These are phyloP conservation scores for Sitta europaea DNA, from an alignment of 2,113 vertebrate genomes.

Conservation along the genomic window DNA sequence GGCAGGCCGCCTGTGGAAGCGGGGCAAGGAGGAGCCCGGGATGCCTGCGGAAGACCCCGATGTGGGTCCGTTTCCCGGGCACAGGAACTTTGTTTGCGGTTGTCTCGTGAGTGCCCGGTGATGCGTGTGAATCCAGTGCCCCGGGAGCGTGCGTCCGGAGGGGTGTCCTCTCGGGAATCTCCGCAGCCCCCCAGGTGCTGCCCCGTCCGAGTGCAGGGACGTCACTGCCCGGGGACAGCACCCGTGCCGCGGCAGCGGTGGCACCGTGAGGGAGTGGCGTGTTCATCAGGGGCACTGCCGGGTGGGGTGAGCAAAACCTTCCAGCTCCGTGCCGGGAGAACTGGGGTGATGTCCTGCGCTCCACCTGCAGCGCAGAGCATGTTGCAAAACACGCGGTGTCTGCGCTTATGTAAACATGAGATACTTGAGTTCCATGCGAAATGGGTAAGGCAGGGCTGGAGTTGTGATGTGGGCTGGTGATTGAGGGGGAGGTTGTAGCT, in stretches of 20 bases:
- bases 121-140: fast-evolving
- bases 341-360: background rate
- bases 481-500: background rate
- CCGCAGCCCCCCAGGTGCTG: background rate
- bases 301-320: background rate
- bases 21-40: background rate
- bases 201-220: background rate
- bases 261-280: background rate
- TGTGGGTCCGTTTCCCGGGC: background rate
- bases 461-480: background rate
- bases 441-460: background rate
- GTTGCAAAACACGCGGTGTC: background rate
- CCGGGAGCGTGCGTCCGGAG: background rate
- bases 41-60: background rate
- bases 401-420: background rate
- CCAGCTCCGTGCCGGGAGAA: background rate
- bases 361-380: background rate
- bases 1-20: background rate
- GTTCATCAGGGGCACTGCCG: fast-evolving
- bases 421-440: background rate
- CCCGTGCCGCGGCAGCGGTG: background rate
- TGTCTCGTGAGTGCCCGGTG: background rate
- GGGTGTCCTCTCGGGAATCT: fast-evolving
- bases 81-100: background rate
- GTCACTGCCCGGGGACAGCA: background rate